A percentile compares a stretch with the other conserved stretches of the same genome.
Conservation (phyloP, 2,797 vertebrate species). For the Emydoidea blandingii region DNA sequence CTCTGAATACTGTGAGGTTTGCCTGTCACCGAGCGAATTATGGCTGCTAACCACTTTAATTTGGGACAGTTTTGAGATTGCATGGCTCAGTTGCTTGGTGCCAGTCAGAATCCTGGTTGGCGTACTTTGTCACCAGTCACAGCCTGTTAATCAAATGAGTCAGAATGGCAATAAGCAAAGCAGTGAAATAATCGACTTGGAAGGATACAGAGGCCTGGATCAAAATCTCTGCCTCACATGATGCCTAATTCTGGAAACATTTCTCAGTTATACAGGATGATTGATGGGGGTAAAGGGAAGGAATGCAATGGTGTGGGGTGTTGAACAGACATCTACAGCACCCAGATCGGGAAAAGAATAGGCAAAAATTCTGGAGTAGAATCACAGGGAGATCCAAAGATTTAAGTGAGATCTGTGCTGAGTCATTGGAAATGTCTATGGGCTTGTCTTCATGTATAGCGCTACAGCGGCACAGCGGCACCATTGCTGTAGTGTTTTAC, state of each 20-base stretch:
- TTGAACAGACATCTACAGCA: background rate
- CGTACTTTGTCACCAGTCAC: background rate
- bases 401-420: background rate
- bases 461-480: background rate
- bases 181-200: background rate
- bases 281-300: background rate
- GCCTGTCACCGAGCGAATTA: background rate
- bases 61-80: background rate
- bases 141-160: background rate
- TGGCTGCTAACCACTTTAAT: background rate
- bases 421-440: background rate
- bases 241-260: fast-evolving
- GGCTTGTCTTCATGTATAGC: background rate
- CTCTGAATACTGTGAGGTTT: background rate
- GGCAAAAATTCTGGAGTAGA: background rate
- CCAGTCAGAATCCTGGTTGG: background rate
- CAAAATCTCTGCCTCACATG: background rate
- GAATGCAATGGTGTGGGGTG: background rate
- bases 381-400: background rate
- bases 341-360: fast-evolving
- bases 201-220: background rate
- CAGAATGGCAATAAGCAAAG: background rate
- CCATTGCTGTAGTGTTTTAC: background rate
- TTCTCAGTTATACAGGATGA: fast-evolving
- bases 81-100: background rate